Conservation (phyloP, 2,113 vertebrate species). For the Tychaedon coryphoeus region DNA sequence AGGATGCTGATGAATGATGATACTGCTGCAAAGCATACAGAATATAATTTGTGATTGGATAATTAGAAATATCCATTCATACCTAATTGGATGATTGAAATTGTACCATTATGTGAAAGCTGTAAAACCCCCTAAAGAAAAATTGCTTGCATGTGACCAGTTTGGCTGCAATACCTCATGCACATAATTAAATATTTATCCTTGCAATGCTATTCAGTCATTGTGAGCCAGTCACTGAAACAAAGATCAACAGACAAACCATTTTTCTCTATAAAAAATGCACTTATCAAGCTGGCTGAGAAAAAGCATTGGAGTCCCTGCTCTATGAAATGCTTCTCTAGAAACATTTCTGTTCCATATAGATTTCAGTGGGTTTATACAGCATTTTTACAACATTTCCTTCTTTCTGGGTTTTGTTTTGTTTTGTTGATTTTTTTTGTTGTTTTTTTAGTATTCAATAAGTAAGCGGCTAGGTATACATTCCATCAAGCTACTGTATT, state of each 20-base stretch:
- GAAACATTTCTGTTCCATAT: not conserved
- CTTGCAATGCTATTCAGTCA: not conserved
- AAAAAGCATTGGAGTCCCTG: not conserved
- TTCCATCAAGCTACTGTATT: not conserved
- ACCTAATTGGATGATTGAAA: not conserved
- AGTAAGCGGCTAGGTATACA: not conserved
- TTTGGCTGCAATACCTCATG: not conserved
- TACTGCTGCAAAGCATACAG: not conserved
- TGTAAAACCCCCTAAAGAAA: not conserved
- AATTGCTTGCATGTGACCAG: not conserved
- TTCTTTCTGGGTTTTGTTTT: not conserved
- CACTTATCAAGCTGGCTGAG: not conserved
- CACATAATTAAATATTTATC: not conserved
- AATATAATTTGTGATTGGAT: not conserved
- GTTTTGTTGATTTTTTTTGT: not conserved
- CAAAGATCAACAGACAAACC: not conserved
- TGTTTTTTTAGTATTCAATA: not conserved
- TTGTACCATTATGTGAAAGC: not conserved
- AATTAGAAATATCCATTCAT: not conserved
- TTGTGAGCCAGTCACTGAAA: not conserved
- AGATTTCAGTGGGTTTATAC: not conserved
- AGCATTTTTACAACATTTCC: not conserved
- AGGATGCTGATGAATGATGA: not conserved
- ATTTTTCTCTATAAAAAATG: not conserved
- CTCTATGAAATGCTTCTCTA: not conserved